Conservation (phyloP, 64 coral and sea anemone species). For the Montipora cactus region DNA sequence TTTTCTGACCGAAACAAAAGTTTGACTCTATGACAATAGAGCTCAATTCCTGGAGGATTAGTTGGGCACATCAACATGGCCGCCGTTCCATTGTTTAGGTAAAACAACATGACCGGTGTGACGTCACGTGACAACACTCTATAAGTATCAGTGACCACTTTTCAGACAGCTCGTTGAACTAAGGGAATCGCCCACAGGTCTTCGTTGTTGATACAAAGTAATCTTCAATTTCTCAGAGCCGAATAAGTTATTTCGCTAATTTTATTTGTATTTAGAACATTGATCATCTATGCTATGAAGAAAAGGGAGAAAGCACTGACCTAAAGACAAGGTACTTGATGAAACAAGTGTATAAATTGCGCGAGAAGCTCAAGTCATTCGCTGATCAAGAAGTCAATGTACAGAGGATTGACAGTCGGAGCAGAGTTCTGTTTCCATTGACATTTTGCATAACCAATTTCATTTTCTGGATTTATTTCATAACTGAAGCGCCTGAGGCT, state of each 20-base stretch:
- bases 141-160: too few species aligned
- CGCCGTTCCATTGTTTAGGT: too few species aligned
- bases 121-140: too few species aligned
- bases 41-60: too few species aligned
- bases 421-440: constrained; percentile 48
- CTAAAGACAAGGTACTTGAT: constrained; percentile 5
- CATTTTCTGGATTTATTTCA: constrained; percentile 68
- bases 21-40: too few species aligned
- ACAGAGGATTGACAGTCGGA: constrained; percentile 44
- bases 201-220: too few species aligned
- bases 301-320: background rate
- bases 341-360: background rate
- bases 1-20: too few species aligned
- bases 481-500: background rate
- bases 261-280: background rate
- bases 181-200: too few species aligned
- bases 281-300: background rate
- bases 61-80: too few species aligned
- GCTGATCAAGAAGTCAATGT: constrained; percentile 27
- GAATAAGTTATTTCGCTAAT: too few species aligned
- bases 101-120: fast-evolving
- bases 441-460: constrained; percentile 64
- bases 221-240: too few species aligned
- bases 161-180: too few species aligned
- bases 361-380: constrained; percentile 19